Base-by-base conservation (phyloP, 2,888 invertebrate genomes). In the Seira sanloemensis region DNA sequence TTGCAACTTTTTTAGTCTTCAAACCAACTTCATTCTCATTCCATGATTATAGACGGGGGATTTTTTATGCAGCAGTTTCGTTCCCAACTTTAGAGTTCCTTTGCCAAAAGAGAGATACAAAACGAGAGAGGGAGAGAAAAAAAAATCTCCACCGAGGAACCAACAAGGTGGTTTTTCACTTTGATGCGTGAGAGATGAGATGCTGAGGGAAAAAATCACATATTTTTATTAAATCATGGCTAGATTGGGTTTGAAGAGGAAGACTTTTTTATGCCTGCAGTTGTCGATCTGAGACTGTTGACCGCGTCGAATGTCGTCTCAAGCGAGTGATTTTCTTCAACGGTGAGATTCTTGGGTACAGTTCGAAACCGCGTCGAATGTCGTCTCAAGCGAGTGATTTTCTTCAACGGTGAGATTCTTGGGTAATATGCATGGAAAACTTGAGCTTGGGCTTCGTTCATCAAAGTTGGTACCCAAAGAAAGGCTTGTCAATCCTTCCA, bases 1-100 rank as follows among this genome's bases (percentile, higher is more conserved):
- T 89, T 89, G 89, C 89, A 88, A 84, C 78, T 88, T 87, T 84
- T 84, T 72, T 50, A 66, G 67, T 46, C 75, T 71, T 68, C 2
- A 62, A 69, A 76, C 62, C 18, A 62, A 66, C 62, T 71, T 69
- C 66, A 85, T 78, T 78, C 78, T 66, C 75, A 81, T 73, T 74
- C 78, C 84, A 78, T 71, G 66, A 27, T 4, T 66, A 21, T 66
- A 66, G 66, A 66, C 66, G 12, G 4, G 68, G 9, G 16, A 7
- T 25, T 27, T 5, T 71, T 72, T 72, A 18, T 46, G 25, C 72
- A 27, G n/a, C 26, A 18, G 25, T 58, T 26, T 58, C 50, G 26
- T 72, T 72, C 65, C 50, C 72, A 19, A n/a, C 21, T 19, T 26
- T 37, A 77, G n/a, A n/a, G 68, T 68, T 74, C 23, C 54, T 78